Base-by-base conservation (phyloP, 2,888 invertebrate genomes). In the Chaitophorus viminalis region DNA sequence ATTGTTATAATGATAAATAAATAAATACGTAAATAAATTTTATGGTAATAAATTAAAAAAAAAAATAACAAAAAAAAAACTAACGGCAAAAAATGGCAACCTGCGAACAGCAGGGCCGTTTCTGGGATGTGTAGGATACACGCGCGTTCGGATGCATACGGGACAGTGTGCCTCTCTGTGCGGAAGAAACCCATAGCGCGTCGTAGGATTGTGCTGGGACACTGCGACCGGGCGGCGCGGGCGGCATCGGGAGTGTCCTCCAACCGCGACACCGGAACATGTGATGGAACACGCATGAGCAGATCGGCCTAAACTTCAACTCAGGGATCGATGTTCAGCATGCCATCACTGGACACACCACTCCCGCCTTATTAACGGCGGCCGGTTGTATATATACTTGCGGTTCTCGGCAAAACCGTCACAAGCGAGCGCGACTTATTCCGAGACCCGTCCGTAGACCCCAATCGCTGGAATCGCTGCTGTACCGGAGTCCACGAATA, bases 241-340 rank as follows among this genome's bases (percentile, higher is more conserved):
- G 76, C 77, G 87, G 87, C 87, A 33, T 87, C 87, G 87, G 87
- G 87, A 87, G 87, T 81, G 87, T 87, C 87, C 87, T 81, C 86
- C 87, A 79, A 87, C 87, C 87, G 87, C 81, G 87, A 87, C 81
- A 81, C 87, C 87, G 87, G 87, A 87, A 87, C 87, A 87, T 81
- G 87, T 87, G 87, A 87, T 79, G 84, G 84, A 87, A 87, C 87
- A 87, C 87, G 87, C 87, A 87, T 87, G 87, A 87, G 87, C 87
- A 87, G 87, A 87, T 87, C 87, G 87, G 87, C 87, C 87, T 87
- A 87, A 87, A 74, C 81, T 87, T 87, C 87, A n/a, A 87, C 87
- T 87, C 87, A 87, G 87, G 87, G 87, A 87, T 87, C 87, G 87
- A 87, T 87, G 87, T 87, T 87, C 87, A 87, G 87, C 87, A 87